Base-by-base conservation (phyloP, 2,888 invertebrate genomes). In the Thymelicus acteon region DNA sequence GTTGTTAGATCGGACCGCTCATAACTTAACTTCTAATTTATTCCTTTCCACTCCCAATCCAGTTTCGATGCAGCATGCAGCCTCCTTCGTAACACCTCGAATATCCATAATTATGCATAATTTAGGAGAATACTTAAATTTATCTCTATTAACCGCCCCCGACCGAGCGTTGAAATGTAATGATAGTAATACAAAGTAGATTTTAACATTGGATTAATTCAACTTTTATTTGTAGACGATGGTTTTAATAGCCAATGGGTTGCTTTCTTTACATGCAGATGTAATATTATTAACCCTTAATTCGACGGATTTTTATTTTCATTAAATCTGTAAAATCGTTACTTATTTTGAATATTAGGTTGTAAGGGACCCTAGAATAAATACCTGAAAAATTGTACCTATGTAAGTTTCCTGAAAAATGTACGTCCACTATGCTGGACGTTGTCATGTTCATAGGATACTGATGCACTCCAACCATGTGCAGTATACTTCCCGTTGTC, bases 1-100 rank as follows among this genome's bases (percentile, higher is more conserved):
- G 94, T 93, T 90, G 91, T 92, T 93, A 92, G 93, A 92, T 86
- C 86, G 86, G 86, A 79, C 91, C 90, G 90, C 91, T 93, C 93
- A 93, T 93, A 93, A 93, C 87, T 93, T 93, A 91, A 89, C 93
- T 89, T 86, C 85, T 92, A 93, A 93, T 93, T 93, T 93, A 93
- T 93, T 90, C 90, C 83, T 88, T 82, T 86, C 82, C 85, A 81
- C 80, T 82, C 76, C 81, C 77, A 84, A 87, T 87, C 89, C 88
- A 87, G 87, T 89, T 89, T 85, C 80, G 82, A 82, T 80, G 81
- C 82, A 86, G 83, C 81, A 82, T 79, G 80, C 80, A 84, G 82
- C 80, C 83, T 83, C 84, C 83, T 80, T 80, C 79, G 82, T 84
- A 83, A 83, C 86, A 85, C 86, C 82, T 88, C 80, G 80, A 78